Evolutionary conservation across 2,797 vertebrate species (phyloP), one percentile per base, ranked within the genome.

Genomic region (Tapirus indicus): DNA sequence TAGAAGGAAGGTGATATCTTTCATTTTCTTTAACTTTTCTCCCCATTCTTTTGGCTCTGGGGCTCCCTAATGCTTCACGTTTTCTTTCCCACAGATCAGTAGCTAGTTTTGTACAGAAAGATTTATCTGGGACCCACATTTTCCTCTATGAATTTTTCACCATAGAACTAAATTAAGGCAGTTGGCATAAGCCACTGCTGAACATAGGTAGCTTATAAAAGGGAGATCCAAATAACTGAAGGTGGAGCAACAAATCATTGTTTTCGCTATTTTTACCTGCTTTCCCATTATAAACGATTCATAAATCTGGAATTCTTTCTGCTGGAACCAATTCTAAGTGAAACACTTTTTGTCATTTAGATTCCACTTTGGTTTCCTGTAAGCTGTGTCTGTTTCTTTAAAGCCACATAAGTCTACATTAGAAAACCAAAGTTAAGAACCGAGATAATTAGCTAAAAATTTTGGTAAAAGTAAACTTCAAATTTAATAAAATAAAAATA

Each of bases 161-260:
- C 91, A n/a, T 72, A 49, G 69, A 96, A 75, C 88, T 88, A 95
- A 95, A 95, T 86, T 86, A 91, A 94, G 54, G 2, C 14, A 78
- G 14, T 14, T 96, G 69, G 25, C 29, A 89, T 62, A 95, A 91
- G 27, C 93, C 49, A 87, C 21, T 69, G 32, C 16, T 88, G 38
- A 60, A 96, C 88, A 88, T 38, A 78, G 71, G 18, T 35, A 82
- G 56, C 10, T 89, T 93, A 16, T 60, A 49, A 72, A 91, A 69
- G 12, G 1, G 68, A 82, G 13, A 82, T 38, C 20, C 35, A 91
- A 84, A 91, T 60, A 94, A 54, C 52, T 88, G 75, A 68, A 60
- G 2, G 23, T 79, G 87, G 90, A 83, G 27, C 52, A 71, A 41
- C 41, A 94, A 72, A 91, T 91, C 17, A 27, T 71, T 74, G 41